Evolutionary conservation across 2,888 invertebrate species (phyloP).

Genomic region (Pantelozetes paolii): DNA sequence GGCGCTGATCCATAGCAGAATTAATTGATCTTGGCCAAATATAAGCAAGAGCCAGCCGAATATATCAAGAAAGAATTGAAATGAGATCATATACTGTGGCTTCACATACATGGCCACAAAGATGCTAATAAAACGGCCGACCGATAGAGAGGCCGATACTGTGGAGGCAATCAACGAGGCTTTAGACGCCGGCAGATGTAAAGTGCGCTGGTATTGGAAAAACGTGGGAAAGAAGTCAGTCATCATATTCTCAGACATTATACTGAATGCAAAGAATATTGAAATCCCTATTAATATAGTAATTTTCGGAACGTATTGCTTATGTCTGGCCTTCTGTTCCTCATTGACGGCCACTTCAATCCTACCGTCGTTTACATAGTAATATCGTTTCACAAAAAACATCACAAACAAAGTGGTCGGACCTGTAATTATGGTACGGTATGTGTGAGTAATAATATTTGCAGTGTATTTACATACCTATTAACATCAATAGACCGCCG

Average conservation of each 20-base stretch:
- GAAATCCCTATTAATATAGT: neutral
- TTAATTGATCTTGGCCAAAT: neutral
- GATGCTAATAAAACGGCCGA: neutral
- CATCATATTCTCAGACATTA: conserved; percentile 26
- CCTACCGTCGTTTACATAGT: neutral
- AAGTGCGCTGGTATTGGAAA: conserved; percentile 3
- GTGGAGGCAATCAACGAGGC: neutral
- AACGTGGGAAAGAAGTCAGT: conserved; percentile 23
- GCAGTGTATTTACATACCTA: neutral
- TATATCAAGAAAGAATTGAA: conserved; percentile 12
- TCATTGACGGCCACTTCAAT: neutral
- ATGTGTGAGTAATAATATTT: neutral
- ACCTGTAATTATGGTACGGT: neutral
- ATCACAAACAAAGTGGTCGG: neutral
- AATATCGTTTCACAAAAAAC: neutral
- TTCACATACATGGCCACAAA: conserved; percentile 34
- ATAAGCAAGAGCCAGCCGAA: neutral
- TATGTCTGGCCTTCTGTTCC: neutral
- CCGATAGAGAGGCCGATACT: conserved; percentile 6
- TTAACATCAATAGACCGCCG: neutral
- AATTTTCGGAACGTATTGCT: neutral
- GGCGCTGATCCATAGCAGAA: neutral
- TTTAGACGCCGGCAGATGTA: neutral
- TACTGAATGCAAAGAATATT: conserved; percentile 2
- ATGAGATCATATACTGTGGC: conserved; percentile 27